phyloP scores from a whole-genome alignment of 2,888 invertebrate species.

The Conistra vaccinii region DNA sequence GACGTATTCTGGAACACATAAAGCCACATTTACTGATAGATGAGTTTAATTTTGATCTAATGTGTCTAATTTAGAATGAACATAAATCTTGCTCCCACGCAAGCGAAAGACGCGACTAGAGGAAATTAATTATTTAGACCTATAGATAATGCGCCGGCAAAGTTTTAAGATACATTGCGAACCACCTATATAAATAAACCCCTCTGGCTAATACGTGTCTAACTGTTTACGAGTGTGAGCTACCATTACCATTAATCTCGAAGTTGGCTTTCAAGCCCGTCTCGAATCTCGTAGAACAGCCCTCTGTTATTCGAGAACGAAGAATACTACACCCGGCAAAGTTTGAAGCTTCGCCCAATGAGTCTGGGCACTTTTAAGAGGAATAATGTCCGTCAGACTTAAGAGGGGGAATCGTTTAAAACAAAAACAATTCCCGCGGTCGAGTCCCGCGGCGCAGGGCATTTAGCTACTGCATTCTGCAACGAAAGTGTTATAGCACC shows the following conservation, averaged over 20 bases:
- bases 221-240: constrained; percentile 55
- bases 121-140: constrained; percentile 55
- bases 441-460: constrained; percentile 24
- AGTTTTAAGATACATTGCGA: constrained; percentile 56
- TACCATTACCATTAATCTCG: constrained; percentile 63
- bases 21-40: constrained; percentile 14
- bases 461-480: constrained; percentile 58
- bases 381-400: constrained; percentile 52
- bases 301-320: constrained; percentile 32
- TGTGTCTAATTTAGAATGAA: constrained; percentile 14
- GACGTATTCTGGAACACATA: background rate
- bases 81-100: constrained; percentile 31
- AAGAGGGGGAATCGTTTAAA: constrained; percentile 52
- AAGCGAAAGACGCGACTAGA: constrained; percentile 29
- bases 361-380: constrained; percentile 50
- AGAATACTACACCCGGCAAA: constrained; percentile 55
- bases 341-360: constrained; percentile 57
- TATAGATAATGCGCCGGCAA: constrained; percentile 48
- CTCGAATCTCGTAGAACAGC: constrained; percentile 46
- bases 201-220: constrained; percentile 59
- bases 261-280: constrained; percentile 60
- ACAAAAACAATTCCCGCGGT: constrained; percentile 58
- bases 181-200: constrained; percentile 61
- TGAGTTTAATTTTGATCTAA: constrained; percentile 28
- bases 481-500: constrained; percentile 48